Conservation (phyloP, 2,797 vertebrate genomes). For the Galaxias olidus region DNA sequence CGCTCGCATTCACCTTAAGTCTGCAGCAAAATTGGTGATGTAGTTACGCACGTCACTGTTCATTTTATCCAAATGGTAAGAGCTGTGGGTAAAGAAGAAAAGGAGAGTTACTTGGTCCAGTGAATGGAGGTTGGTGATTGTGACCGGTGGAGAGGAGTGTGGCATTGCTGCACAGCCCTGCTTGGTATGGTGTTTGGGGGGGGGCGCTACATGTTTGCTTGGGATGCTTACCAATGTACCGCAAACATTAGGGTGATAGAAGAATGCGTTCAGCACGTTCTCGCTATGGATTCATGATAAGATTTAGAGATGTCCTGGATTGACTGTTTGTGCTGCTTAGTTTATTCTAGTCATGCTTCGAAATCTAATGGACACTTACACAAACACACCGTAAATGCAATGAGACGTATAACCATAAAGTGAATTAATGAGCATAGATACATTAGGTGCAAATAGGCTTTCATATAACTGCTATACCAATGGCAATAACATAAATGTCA, state of each 20-base stretch:
- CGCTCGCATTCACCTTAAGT: conserved; percentile 81
- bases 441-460: neutral
- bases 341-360: conserved; percentile 7
- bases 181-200: conserved; percentile 29
- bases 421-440: too few species aligned
- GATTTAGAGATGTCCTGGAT: conserved; percentile 13
- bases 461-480: too few species aligned
- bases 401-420: too few species aligned
- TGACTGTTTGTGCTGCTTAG: conserved; percentile 14
- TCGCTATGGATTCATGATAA: conserved; percentile 34
- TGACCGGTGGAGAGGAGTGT: conserved; percentile 37
- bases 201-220: conserved; percentile 65
- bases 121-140: conserved; percentile 32
- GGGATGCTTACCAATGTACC: conserved; percentile 52
- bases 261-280: conserved; percentile 3
- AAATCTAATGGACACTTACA: conserved; percentile 21
- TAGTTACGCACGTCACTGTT: conserved; percentile 84
- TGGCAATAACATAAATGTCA: conserved; percentile 15
- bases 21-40: conserved; percentile 84
- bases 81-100: conserved; percentile 78
- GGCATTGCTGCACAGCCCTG: conserved; percentile 30
- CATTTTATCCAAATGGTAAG: conserved; percentile 83
- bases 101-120: conserved; percentile 68
- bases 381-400: conserved; percentile 4
- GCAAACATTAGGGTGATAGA: conserved; percentile 68